Base-by-base conservation (phyloP, 1,140 invertebrate species). In the Drosophila auraria region DNA sequence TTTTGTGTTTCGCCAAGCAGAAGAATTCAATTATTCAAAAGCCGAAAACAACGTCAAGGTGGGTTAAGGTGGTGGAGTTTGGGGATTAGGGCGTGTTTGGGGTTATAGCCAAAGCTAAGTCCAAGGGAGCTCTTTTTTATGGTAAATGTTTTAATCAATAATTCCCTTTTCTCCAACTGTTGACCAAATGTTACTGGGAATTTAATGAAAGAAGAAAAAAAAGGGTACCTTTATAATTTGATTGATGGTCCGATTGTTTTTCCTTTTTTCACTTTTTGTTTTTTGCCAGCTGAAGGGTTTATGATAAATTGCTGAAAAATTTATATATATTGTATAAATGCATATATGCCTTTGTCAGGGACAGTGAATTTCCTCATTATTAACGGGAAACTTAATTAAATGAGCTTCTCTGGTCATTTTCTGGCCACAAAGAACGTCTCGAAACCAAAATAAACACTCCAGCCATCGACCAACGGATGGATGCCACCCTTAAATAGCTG, bases 11-110 rank as follows among this genome's bases (percentile, higher is more conserved):
- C 82, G 42, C 61, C 82, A 84, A 84, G 82, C 82, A 83, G 82
- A 84, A 84, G 82, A 84, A 84, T 84, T 84, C 82, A 84, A 84
- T 84, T 84, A 84, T 84, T 84, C 78, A 83, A 78, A 66, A 80
- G 77, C 73, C 68, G 64, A 80, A 84, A 83, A 77, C 82, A 84
- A 76, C 53, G 30, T 51, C n/a, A 75, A 74, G 47, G 75, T 83
- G 42, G 60, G 38, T 61, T 25, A 27, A 33, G 54, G 27, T 11
- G 27, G 7, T 17, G 45, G 47, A 40, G 20, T 25, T 33, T 8
- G n/a, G 38, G 40, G 45, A 45, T 50, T 62, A 63, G 25, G 33
- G 9, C 12, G 12, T 54, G 15, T 20, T 50, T 20, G 58, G 38
- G 58, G 53, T 51, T 62, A 58, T 75, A 42, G 23, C 65, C 64